Evolutionary conservation across 2,888 invertebrate species (phyloP).

Genomic region (Omphaloscelis lunosa): DNA sequence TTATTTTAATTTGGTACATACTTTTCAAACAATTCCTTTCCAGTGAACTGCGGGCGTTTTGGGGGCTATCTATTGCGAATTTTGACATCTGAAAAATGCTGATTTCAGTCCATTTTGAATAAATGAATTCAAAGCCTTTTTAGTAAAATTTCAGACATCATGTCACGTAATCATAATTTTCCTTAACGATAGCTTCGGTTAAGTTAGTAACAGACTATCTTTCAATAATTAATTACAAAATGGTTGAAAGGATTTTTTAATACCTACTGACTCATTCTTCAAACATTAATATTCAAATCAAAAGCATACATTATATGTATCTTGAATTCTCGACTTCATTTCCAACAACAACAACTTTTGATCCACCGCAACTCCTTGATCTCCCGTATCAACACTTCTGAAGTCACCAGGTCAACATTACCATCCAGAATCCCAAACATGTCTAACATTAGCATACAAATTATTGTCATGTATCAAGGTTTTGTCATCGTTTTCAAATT

Average conservation of each 20-base stretch:
- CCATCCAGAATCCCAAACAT: constrained; percentile 48
- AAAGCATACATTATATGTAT: background rate
- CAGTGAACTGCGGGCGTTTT: constrained; percentile 9
- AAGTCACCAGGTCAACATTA: constrained; percentile 58
- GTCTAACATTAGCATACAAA: constrained; percentile 64
- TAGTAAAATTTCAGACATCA: constrained; percentile 8
- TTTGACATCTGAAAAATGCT: constrained; percentile 34
- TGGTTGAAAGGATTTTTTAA: background rate
- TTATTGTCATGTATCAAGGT: constrained; percentile 64
- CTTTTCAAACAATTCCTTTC: constrained; percentile 2
- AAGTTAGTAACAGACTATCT: background rate
- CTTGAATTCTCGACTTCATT: constrained; percentile 7
- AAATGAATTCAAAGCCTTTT: constrained; percentile 6
- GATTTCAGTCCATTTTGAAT: constrained; percentile 14
- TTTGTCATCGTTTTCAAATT: constrained; percentile 66
- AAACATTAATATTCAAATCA: constrained; percentile 20
- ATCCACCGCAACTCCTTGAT: constrained; percentile 19
- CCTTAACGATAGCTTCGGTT: background rate
- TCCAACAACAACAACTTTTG: constrained; percentile 19
- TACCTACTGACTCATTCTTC: background rate
- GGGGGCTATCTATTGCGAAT: constrained; percentile 8
- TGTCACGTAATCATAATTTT: background rate
- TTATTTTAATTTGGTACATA: background rate
- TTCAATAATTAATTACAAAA: background rate
- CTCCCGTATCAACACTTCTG: constrained; percentile 31